Conservation (phyloP, 2,888 invertebrate genomes). For the Ectemnius cavifrons region DNA sequence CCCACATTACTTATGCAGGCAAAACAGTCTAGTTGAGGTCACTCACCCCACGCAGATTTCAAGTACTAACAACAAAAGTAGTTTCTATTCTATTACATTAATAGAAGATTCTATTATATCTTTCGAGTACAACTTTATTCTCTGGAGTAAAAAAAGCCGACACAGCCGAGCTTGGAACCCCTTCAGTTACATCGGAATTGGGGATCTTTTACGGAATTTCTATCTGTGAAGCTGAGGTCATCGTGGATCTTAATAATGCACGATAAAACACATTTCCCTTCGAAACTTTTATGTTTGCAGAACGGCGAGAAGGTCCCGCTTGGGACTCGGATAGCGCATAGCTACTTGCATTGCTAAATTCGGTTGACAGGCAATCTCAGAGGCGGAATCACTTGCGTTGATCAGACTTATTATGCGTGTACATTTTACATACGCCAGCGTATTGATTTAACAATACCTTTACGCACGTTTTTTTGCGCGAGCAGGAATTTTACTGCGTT, state of each 20-base stretch:
- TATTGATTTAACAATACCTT: slow-evolving; percentile 3
- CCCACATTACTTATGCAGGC: no score
- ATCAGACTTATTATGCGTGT: slow-evolving; percentile 27
- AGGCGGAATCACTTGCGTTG: slow-evolving; percentile 10
- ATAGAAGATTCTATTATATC: no score
- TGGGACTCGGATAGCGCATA: slow-evolving; percentile 6
- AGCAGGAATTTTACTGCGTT: not conserved
- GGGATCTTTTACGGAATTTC: no score
- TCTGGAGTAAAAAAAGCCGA: no score
- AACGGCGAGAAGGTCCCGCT: not conserved
- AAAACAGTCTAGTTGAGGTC: no score
- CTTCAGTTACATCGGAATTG: no score
- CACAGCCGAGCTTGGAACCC: no score
- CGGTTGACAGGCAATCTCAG: not conserved
- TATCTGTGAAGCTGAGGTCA: no score
- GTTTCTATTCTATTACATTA: no score
- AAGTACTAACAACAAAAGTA: no score
- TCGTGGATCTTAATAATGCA: not conserved
- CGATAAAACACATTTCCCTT: not conserved
- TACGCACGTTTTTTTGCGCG: not conserved
- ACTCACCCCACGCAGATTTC: no score
- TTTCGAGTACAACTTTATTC: no score
- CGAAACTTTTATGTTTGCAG: not conserved
- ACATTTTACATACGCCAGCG: slow-evolving; percentile 31
- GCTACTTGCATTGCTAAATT: slow-evolving; percentile 13